Evolutionary conservation across 2,888 invertebrate species (phyloP), one percentile per base, ranked within the genome.

Genomic region (Plusia festucae): DNA sequence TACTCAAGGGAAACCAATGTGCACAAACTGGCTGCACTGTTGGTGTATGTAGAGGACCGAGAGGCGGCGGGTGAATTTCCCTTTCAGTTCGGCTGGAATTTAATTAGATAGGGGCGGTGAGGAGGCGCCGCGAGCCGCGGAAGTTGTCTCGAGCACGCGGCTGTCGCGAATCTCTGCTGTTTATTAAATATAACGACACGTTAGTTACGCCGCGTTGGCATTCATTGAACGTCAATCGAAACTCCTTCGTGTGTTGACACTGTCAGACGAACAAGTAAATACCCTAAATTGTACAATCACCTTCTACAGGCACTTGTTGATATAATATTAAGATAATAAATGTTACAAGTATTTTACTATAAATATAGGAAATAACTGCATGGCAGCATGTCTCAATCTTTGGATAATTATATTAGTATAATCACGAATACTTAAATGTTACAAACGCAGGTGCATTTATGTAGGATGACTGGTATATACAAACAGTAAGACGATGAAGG

Each of bases 61-160:
- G 9, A 11, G 9, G 20, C 1, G 46, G 3, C 11, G 6, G 46
- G 16, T 15, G 20, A 44, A 20, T 18, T 57, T 54, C 40, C 40
- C 32, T 66, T 46, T 60, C 55, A 52, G 27, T 32, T 24, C 15
- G 27, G 18, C 40, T 13, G 27, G 52, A 67, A 60, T 68, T 66
- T 67, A 67, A 67, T 67, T 66, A 67, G 16, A 53, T 34, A 24
- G 24, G 20, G 40, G 60, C 44, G 44, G 66, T 66, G 52, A 66
- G 60, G 60, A 55, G 20, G 34, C 65, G 11, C 32, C 20, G 22
- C 20, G 63, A 49, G 46, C 46, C 46, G 46, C 46, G 46, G 46
- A 56, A 24, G 22, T 56, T 46, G 60, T 69, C 20, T 60, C 32
- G 11, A 56, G 60, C 18, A 32, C 32, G 58, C 69, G 57, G 54